Percentiles rank a stretch among this genome's conserved stretches.
These are phyloP conservation scores for Tetanocera ferruginea DNA, from an alignment of 2,888 invertebrate species.

Conservation along the genomic window DNA sequence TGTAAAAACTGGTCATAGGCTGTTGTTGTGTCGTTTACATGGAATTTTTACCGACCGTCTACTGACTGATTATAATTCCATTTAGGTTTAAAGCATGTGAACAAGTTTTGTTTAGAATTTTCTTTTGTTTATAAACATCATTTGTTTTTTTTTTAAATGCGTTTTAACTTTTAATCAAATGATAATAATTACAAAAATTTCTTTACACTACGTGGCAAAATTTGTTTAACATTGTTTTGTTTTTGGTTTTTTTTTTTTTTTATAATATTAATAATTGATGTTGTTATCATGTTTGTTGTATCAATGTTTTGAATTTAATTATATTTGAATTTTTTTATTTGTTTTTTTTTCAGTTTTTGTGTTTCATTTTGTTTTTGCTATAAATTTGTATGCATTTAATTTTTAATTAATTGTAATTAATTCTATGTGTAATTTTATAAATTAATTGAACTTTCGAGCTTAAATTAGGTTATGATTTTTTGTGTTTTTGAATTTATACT, in stretches of 20 bases:
- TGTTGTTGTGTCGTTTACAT: too few species aligned
- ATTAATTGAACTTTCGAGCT: conserved; percentile 64
- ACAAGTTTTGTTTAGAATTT: background rate
- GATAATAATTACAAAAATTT: background rate
- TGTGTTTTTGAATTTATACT: conserved; percentile 9
- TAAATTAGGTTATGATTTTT: conserved; percentile 38
- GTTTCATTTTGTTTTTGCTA: conserved; percentile 47
- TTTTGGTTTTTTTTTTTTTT: conserved; percentile 41
- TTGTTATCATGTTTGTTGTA: conserved; percentile 31
- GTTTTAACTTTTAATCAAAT: background rate
- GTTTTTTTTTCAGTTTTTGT: conserved; percentile 47
- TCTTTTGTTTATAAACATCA: background rate
- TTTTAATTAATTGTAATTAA: conserved; percentile 16
- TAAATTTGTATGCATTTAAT: conserved; percentile 45
- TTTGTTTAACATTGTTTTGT: background rate
- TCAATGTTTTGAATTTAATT: conserved; percentile 44
- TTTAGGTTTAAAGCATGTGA: too few species aligned
- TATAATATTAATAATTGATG: conserved; percentile 39
- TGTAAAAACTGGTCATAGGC: too few species aligned
- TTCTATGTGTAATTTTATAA: conserved; percentile 49
- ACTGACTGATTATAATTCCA: too few species aligned
- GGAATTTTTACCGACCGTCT: too few species aligned
- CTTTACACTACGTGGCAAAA: background rate
- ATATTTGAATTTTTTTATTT: conserved; percentile 29
- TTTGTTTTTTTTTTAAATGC: conserved; percentile 36